phyloP scores from a whole-genome alignment of 2,113 vertebrate genomes.

The Narcine bancroftii region DNA sequence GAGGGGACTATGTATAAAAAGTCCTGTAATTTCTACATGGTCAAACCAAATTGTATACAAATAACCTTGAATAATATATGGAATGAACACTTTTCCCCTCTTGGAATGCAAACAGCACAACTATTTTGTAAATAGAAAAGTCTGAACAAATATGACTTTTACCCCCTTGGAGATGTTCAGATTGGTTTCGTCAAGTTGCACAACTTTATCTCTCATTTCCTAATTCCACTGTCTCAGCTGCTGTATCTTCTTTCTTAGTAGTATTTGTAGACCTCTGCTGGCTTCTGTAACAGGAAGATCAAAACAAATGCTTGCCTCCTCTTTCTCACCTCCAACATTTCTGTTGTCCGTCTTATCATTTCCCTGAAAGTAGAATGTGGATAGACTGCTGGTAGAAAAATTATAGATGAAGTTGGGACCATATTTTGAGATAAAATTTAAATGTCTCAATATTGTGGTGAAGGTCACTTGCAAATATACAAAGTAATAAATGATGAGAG shows the following conservation, averaged over 20 bases:
- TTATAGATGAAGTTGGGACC: neutral
- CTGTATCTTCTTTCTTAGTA: neutral
- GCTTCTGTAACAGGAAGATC: neutral
- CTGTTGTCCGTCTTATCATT: neutral
- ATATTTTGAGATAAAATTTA: neutral
- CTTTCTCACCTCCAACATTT: no score
- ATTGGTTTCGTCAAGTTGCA: neutral
- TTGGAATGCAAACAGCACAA: neutral
- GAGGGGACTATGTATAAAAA: no score
- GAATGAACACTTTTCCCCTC: neutral
- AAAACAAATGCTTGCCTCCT: neutral
- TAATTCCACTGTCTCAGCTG: neutral
- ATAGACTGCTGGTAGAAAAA: neutral
- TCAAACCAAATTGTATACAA: no score
- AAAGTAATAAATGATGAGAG: neutral
- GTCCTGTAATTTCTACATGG: no score
- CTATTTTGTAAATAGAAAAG: neutral
- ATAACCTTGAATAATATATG: no score
- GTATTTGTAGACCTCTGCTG: neutral
- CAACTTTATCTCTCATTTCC: neutral
- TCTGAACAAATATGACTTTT: neutral
- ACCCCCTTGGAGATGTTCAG: neutral
- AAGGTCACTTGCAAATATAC: neutral
- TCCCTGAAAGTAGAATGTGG: neutral
- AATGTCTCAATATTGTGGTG: neutral